These are phyloP conservation scores for Drosophila vallismaia DNA, from an alignment of 2,888 invertebrate genomes.

Conservation along the genomic window DNA sequence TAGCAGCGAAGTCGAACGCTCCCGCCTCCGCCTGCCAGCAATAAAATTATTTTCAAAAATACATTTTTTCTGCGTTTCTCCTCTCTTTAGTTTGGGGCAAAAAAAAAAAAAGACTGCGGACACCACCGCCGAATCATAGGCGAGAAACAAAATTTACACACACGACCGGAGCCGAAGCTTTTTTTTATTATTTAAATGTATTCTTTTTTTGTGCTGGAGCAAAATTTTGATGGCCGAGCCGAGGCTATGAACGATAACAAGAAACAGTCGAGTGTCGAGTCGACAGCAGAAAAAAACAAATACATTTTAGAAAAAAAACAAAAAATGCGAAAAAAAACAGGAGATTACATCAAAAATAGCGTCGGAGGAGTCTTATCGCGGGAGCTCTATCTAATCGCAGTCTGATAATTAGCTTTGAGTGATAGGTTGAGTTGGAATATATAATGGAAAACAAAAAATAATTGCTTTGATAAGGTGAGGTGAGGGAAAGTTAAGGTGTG, in stretches of 20 bases:
- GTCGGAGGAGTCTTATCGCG: slow-evolving; percentile 25
- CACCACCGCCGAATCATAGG: slow-evolving; percentile 29
- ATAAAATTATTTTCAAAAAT: slow-evolving; percentile 72
- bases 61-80: slow-evolving; percentile 48
- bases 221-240: slow-evolving; percentile 7
- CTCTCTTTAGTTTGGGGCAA: slow-evolving; percentile 36
- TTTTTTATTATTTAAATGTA: slow-evolving; percentile 4
- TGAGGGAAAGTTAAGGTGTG: not conserved
- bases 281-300: slow-evolving; percentile 8
- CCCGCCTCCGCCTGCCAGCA: slow-evolving; percentile 39
- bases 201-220: slow-evolving; percentile 29
- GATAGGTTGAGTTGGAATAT: slow-evolving; percentile 20
- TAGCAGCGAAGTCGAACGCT: slow-evolving; percentile 27
- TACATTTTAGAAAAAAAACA: not conserved
- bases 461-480: no score
- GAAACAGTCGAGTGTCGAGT: not conserved
- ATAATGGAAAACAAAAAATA: not conserved
- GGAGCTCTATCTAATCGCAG: slow-evolving; percentile 43
- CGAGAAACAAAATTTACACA: slow-evolving; percentile 45
- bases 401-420: slow-evolving; percentile 49
- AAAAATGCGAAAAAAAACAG: slow-evolving; percentile 28
- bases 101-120: slow-evolving; percentile 11
- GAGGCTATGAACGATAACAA: slow-evolving; percentile 30
- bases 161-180: slow-evolving; percentile 41
- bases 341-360: slow-evolving; percentile 34